Evolutionary conservation across 2,888 invertebrate species (phyloP).

Genomic region (Rutpela maculata): DNA sequence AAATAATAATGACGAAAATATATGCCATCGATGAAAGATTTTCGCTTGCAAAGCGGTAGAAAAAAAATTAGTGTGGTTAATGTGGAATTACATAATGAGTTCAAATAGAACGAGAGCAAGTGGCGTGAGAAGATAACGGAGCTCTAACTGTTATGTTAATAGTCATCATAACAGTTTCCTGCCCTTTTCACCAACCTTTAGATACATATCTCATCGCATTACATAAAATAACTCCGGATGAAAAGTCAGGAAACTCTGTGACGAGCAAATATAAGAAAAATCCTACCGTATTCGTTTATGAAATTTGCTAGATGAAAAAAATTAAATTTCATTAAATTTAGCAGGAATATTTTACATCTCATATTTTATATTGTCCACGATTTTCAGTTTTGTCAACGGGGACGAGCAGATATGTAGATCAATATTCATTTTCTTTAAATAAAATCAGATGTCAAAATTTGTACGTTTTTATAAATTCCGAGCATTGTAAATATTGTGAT

Average conservation of each 20-base stretch:
- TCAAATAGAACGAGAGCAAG: conserved; percentile 47
- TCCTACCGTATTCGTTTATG: not conserved
- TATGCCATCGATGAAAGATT: too few relatives aligned
- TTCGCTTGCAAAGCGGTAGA: not conserved
- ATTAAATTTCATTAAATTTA: too few relatives aligned
- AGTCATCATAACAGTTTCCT: conserved; percentile 57
- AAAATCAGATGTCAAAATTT: too few relatives aligned
- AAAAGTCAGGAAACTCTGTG: conserved; percentile 24
- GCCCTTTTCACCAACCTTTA: conserved; percentile 53
- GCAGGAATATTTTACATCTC: too few relatives aligned
- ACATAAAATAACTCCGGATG: conserved; percentile 37
- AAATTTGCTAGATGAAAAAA: not conserved
- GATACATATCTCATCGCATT: conserved; percentile 55
- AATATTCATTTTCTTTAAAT: too few relatives aligned
- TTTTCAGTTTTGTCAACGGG: too few relatives aligned
- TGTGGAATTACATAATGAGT: conserved; percentile 51
- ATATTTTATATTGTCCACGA: too few relatives aligned
- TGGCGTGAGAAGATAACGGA: conserved; percentile 57
- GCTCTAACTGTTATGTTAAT: conserved; percentile 60
- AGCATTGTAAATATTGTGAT: too few relatives aligned
- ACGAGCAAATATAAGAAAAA: conserved; percentile 13
- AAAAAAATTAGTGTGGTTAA: conserved; percentile 25
- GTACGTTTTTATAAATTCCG: too few relatives aligned
- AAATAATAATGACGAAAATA: too few relatives aligned
- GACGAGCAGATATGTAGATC: too few relatives aligned